Percentiles rank a stretch among this genome's conserved stretches.
Conservation (phyloP, 2,797 vertebrate species). For the Pogoniulus pusillus region DNA sequence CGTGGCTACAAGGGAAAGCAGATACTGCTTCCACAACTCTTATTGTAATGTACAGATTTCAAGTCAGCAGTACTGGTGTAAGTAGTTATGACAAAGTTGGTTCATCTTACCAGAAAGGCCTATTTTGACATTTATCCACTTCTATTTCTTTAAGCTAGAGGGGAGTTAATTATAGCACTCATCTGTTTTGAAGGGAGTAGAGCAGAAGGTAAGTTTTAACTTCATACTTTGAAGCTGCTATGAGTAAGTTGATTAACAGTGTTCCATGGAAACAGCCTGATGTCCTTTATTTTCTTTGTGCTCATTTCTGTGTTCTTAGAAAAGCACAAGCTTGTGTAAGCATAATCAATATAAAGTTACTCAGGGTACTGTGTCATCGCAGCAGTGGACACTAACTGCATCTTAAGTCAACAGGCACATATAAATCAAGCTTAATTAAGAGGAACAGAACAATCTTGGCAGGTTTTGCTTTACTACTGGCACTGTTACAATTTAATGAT, state of each 20-base stretch:
- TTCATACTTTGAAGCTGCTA: slow-evolving; percentile 25
- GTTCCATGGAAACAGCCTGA: slow-evolving; percentile 39
- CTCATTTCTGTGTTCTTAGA: slow-evolving; percentile 45
- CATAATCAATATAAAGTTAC: slow-evolving; percentile 55
- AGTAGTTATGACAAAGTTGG: background rate
- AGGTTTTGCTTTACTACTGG: slow-evolving; percentile 45
- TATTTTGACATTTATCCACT: slow-evolving; percentile 43
- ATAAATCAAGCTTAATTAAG: slow-evolving; percentile 58
- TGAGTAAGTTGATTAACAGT: slow-evolving; percentile 20
- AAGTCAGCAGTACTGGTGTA: background rate
- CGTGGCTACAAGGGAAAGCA: background rate
- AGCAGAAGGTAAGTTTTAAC: slow-evolving; percentile 65
- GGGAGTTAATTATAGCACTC: slow-evolving; percentile 54
- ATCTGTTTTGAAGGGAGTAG: slow-evolving; percentile 25
- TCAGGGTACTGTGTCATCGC: slow-evolving; percentile 59
- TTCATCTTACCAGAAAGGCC: background rate
- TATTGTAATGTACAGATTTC: background rate
- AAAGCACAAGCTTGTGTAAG: slow-evolving; percentile 66
- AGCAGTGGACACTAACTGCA: slow-evolving; percentile 54
- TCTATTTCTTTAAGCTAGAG: slow-evolving; percentile 38
- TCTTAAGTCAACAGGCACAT: slow-evolving; percentile 54
- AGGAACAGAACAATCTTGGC: slow-evolving; percentile 34
- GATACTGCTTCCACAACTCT: background rate
- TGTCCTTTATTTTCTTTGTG: slow-evolving; percentile 23
- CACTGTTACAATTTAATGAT: slow-evolving; percentile 50